These are phyloP conservation scores for Amblyornis subalaris DNA, from an alignment of 2,113 vertebrate genomes.

Conservation along the genomic window DNA sequence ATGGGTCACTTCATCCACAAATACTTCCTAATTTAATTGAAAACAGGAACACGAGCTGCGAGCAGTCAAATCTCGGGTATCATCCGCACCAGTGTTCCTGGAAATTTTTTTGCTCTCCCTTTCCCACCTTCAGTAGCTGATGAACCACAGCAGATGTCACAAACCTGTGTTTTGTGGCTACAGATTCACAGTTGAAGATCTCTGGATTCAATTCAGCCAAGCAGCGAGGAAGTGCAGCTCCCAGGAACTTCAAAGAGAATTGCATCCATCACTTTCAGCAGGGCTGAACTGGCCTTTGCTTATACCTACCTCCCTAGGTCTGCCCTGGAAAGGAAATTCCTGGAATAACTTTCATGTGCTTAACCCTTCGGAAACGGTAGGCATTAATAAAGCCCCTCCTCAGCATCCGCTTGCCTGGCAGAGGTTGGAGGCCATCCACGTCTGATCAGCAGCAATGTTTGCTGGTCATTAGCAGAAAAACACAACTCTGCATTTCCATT, in stretches of 20 bases:
- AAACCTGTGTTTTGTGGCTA: background rate
- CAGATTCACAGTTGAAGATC: background rate
- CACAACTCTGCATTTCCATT: background rate
- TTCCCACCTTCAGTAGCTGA: slow-evolving; percentile 19
- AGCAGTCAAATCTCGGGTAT: background rate
- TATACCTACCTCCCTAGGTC: slow-evolving; percentile 42
- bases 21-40: slow-evolving; percentile 56
- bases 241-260: slow-evolving; percentile 35
- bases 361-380: slow-evolving; percentile 45
- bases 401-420: slow-evolving; percentile 34
- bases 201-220: slow-evolving; percentile 51
- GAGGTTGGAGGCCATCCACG: slow-evolving; percentile 18
- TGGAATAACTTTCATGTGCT: slow-evolving; percentile 55
- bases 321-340: slow-evolving; percentile 57
- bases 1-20: slow-evolving; percentile 57
- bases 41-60: slow-evolving; percentile 7
- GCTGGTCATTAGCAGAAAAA: background rate
- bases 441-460: background rate
- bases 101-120: background rate
- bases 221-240: background rate
- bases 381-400: slow-evolving; percentile 44
- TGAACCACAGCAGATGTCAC: slow-evolving; percentile 11
- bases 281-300: slow-evolving; percentile 18
- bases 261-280: slow-evolving; percentile 21
- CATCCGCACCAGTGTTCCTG: background rate